Evolutionary conservation across 2,888 invertebrate species (phyloP).

Genomic region (Nasonia oneida): DNA sequence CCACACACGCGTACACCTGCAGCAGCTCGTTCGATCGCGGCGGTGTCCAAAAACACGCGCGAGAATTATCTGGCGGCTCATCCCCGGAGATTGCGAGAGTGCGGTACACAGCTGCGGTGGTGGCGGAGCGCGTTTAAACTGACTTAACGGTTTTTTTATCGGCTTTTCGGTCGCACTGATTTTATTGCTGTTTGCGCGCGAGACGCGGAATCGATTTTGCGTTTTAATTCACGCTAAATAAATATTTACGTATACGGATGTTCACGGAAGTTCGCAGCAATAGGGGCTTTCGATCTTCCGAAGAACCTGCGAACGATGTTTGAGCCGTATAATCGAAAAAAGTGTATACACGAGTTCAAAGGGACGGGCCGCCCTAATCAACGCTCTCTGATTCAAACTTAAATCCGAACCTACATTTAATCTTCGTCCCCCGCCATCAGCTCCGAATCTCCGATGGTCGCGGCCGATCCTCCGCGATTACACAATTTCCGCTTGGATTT

Average conservation of each 20-base stretch:
- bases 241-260: not conserved
- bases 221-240: not conserved
- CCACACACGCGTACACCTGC: not conserved
- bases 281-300: too few species aligned
- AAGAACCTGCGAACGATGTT: too few species aligned
- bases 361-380: not conserved
- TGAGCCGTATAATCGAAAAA: too few species aligned
- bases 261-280: not conserved
- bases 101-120: not conserved
- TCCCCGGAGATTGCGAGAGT: constrained; percentile 19
- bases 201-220: not conserved
- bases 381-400: constrained; percentile 30
- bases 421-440: constrained; percentile 56
- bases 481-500: constrained; percentile 73
- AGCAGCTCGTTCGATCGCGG: constrained; percentile 15
- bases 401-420: constrained; percentile 48
- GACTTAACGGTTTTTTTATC: constrained; percentile 7
- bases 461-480: constrained; percentile 65
- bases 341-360: too few species aligned
- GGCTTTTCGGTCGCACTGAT: not conserved
- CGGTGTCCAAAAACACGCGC: not conserved
- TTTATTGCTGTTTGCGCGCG: not conserved
- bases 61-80: constrained; percentile 15
- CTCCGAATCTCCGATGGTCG: not conserved
- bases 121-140: not conserved